Evolutionary conservation across 2,888 invertebrate species (phyloP).

Genomic region (Muscina levida): DNA sequence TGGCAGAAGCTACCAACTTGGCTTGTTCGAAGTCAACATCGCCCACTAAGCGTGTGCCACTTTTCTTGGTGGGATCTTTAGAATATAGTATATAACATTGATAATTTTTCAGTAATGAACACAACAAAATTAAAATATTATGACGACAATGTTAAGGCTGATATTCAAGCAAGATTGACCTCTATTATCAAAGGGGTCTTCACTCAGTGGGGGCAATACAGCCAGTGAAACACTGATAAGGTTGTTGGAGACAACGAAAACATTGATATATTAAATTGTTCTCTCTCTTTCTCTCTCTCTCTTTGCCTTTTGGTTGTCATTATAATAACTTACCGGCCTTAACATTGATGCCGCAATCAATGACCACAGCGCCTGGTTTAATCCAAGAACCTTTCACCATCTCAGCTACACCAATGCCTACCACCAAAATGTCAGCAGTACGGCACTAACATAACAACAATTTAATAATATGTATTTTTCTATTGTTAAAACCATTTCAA

Average conservation of each 20-base stretch:
- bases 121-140: constrained; percentile 18
- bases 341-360: constrained; percentile 98
- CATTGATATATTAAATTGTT: too few species aligned
- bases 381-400: constrained; percentile 97
- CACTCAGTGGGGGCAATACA: background rate
- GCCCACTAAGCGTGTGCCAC: constrained; percentile 92
- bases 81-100: constrained; percentile 25
- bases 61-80: constrained; percentile 87
- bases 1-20: constrained; percentile 88
- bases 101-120: background rate
- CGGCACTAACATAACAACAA: constrained; percentile 81
- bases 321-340: constrained; percentile 84
- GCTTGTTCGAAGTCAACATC: constrained; percentile 95
- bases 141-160: constrained; percentile 22
- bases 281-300: background rate
- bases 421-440: constrained; percentile 97
- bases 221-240: constrained; percentile 47
- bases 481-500: background rate
- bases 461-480: constrained; percentile 10
- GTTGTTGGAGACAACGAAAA: background rate
- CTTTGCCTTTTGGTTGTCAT: background rate
- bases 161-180: constrained; percentile 19
- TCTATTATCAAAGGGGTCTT: constrained; percentile 46
- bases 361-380: constrained; percentile 98
- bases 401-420: constrained; percentile 94